Conservation (phyloP, 2,888 invertebrate species). For the Neria commutata region DNA sequence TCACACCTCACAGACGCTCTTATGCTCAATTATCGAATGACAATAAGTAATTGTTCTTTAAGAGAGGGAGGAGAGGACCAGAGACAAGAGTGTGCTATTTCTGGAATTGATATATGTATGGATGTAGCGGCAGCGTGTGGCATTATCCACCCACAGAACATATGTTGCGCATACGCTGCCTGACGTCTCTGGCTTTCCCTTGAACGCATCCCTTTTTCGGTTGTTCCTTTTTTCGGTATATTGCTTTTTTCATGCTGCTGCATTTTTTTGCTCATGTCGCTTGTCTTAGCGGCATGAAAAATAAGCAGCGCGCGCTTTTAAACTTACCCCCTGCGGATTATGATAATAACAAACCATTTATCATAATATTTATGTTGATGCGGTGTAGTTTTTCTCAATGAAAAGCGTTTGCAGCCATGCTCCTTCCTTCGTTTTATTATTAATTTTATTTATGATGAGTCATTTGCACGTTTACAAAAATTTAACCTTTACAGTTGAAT, state of each 20-base stretch:
- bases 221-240: slow-evolving; percentile 15
- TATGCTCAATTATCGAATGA: slow-evolving; percentile 11
- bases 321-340: slow-evolving; percentile 60
- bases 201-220: slow-evolving; percentile 26
- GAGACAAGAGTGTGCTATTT: no score
- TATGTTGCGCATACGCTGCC: slow-evolving; percentile 50
- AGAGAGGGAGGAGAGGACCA: neutral
- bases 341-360: slow-evolving; percentile 59
- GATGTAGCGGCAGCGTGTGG: slow-evolving; percentile 44
- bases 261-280: slow-evolving; percentile 18
- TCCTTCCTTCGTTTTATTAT: slow-evolving; percentile 41
- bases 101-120: neutral
- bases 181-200: slow-evolving; percentile 22
- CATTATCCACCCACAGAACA: slow-evolving; percentile 54
- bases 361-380: slow-evolving; percentile 61
- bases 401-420: slow-evolving; percentile 36
- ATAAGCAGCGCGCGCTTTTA: slow-evolving; percentile 45
- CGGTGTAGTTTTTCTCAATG: slow-evolving; percentile 59
- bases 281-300: slow-evolving; percentile 36
- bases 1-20: no score
- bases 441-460: slow-evolving; percentile 61
- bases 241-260: slow-evolving; percentile 5
- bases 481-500: slow-evolving; percentile 59
- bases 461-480: slow-evolving; percentile 60
- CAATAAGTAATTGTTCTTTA: slow-evolving; percentile 29